Percentiles rank a stretch among this genome's conserved stretches.
Evolutionary conservation across 2,113 vertebrate species (phyloP).

Genomic region (Cepphus grylle): DNA sequence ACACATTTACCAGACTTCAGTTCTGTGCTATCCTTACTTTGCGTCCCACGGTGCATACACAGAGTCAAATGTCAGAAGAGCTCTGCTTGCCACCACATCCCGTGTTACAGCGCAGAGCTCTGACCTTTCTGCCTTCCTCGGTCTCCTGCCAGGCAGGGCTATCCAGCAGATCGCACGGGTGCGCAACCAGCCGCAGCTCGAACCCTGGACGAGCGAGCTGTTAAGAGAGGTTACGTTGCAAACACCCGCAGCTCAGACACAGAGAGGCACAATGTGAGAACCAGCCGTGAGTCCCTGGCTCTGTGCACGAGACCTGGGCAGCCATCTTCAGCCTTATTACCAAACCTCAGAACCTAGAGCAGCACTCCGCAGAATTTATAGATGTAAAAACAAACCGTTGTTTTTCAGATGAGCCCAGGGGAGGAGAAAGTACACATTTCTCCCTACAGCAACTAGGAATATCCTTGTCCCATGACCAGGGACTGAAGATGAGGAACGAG

Average conservation of each 20-base stretch:
- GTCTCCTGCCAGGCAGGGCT: neutral
- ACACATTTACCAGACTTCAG: neutral
- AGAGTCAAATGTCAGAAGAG: neutral
- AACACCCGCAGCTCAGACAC: neutral
- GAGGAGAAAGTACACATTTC: neutral
- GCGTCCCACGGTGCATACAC: rapidly evolving
- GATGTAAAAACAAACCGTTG: neutral
- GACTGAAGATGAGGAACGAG: neutral
- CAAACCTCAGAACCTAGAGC: neutral
- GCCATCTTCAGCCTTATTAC: neutral
- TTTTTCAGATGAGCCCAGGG: neutral
- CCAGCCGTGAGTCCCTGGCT: neutral
- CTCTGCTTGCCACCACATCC: neutral
- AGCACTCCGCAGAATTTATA: neutral
- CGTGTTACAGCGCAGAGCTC: neutral
- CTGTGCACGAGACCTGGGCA: neutral
- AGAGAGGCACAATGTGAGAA: neutral
- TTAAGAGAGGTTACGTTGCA: neutral
- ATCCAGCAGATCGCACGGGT: neutral
- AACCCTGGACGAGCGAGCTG: rapidly evolving
- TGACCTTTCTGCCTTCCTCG: neutral
- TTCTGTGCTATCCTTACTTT: neutral
- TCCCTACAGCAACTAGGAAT: neutral
- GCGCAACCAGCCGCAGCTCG: neutral
- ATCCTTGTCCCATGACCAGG: neutral